Percentiles rank a stretch among this genome's conserved stretches.
phyloP scores from a whole-genome alignment of 2,888 invertebrate genomes.

The Strigamia transsilvanica region DNA sequence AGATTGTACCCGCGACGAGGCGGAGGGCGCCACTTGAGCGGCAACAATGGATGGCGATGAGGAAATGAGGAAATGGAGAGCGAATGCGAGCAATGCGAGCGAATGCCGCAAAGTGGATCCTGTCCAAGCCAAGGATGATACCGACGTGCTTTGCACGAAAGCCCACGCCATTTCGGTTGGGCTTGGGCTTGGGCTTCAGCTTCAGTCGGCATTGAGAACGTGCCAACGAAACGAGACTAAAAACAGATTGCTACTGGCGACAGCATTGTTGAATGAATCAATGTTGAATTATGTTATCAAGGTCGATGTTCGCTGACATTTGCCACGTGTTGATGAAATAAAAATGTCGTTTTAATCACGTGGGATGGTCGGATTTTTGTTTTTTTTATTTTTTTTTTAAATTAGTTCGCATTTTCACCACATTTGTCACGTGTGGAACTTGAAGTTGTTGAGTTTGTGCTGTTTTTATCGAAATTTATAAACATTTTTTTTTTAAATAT shows the following conservation, averaged over 20 bases:
- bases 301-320: not conserved
- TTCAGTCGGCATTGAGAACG: slow-evolving; percentile 22
- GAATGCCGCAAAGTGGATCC: not conserved
- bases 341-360: not conserved
- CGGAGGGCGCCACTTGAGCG: slow-evolving; percentile 43
- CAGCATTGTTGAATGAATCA: slow-evolving; percentile 29
- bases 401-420: not conserved
- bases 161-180: not conserved
- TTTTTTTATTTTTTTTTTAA: not conserved
- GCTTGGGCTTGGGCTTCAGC: not conserved
- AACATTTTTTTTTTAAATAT: no score
- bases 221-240: slow-evolving; percentile 11
- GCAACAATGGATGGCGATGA: slow-evolving; percentile 9
- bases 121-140: slow-evolving; percentile 36
- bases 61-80: slow-evolving; percentile 27
- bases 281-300: not conserved
- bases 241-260: slow-evolving; percentile 33
- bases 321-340: not conserved
- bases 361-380: not conserved
- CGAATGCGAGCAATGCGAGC: not conserved
- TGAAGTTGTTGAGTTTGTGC: no score
- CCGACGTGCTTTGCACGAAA: not conserved
- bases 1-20: not conserved
- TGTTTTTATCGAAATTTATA: no score
- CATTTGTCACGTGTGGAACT: not conserved